Base-by-base conservation (phyloP, 1,140 invertebrate species). In the Caenorhabditis tropicalis region DNA sequence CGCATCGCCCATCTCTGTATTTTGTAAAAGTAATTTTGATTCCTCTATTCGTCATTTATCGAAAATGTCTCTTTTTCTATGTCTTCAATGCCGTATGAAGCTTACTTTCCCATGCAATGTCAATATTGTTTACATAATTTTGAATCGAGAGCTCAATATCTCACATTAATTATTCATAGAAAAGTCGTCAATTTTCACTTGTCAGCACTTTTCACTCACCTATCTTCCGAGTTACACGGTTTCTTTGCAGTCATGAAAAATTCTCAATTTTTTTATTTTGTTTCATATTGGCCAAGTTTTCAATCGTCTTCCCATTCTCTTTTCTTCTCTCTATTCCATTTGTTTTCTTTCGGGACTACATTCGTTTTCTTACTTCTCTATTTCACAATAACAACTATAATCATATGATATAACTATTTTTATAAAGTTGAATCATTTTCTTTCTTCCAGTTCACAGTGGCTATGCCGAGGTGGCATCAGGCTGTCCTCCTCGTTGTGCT, bases 1-100 rank as follows among this genome's bases (percentile, higher is more conserved):
- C 36, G 65, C 33, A 74, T 43, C 65, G 65, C 65, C 65, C 58
- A 65, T 65, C 58, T 65, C 31, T 16, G 36, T 74, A 74, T 43
- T 74, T 74, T 43, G 33, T 74, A 24, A 43, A 74, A 24, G n/a
- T 74, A 24, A 36, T 74, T 43, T 74, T 16, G 31, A 19, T 36
- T 74, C 12, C 31, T 27, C 53, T 12, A 24, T 43, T 43, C 39
- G 39, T 43, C 19, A 10, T 65, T 16, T 21, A 36, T 4, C 10
- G 19, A 33, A 15, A 19, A 15, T 16, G 3, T 27, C 29, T 58
- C 27, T 7, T 29, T 58, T 9, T 29, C 24, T 27, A 7, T 58
- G 49, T 51, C 49, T 12, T 10, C 7, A 2, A 10, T 56, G 27
- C 7, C 53, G n/a, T 12, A 43, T 56, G 53, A 4, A 9, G 49